Conservation (phyloP, 1,140 invertebrate genomes). For the Goniozus legneri region DNA sequence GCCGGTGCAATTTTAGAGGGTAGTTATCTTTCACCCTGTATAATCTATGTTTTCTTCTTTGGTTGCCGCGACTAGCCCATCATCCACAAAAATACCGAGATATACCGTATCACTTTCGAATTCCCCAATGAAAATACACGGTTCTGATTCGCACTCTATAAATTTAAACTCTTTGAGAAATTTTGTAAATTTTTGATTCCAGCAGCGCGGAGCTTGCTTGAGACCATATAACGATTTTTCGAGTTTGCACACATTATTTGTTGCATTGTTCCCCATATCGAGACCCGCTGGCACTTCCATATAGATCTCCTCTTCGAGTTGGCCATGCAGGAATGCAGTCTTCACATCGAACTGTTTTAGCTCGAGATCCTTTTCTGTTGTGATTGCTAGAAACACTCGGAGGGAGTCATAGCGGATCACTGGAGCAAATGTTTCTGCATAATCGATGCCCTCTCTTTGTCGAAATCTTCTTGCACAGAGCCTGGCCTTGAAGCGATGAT, state of each 20-base stretch:
- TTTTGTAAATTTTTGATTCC: conserved; percentile 31
- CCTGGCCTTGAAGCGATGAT: neutral
- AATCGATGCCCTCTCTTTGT: neutral
- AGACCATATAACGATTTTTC: conserved; percentile 1
- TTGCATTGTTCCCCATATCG: neutral
- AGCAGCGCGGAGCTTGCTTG: conserved; percentile 28
- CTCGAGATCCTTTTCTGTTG: neutral
- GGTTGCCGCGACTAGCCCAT: neutral
- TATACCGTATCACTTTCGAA: conserved; percentile 1
- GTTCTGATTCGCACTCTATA: conserved; percentile 7
- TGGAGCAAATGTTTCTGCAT: neutral
- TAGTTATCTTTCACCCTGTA: too few relatives aligned
- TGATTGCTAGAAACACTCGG: neutral
- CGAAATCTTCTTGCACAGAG: neutral
- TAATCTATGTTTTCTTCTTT: too few relatives aligned
- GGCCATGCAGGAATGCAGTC: neutral
- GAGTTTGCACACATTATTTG: neutral
- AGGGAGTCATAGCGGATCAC: neutral
- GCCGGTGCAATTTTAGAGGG: too few relatives aligned
- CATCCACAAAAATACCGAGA: conserved; percentile 5
- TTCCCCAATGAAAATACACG: conserved; percentile 2
- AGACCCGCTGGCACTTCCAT: neutral
- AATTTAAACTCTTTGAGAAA: conserved; percentile 7
- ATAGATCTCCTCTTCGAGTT: neutral
- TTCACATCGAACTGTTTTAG: neutral